These are phyloP conservation scores for Entomobrya proxima DNA, from an alignment of 2,888 invertebrate species.

Conservation along the genomic window DNA sequence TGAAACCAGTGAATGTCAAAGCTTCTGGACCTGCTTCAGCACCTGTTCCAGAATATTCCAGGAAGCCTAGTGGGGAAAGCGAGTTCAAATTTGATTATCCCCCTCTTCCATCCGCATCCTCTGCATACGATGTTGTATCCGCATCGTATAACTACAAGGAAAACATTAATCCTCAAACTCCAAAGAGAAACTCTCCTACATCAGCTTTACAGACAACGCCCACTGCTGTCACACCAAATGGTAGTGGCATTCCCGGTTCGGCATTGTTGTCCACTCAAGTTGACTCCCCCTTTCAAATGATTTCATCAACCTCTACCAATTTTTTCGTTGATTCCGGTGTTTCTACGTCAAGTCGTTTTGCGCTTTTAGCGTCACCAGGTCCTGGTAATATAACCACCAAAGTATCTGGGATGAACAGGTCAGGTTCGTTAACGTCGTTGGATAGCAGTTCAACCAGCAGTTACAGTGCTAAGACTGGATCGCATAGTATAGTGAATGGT, in stretches of 20 bases:
- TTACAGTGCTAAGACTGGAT: slow-evolving; percentile 38
- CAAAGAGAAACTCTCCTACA: slow-evolving; percentile 8
- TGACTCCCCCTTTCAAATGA: slow-evolving; percentile 59
- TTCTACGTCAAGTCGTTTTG: slow-evolving; percentile 68
- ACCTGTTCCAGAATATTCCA: slow-evolving; percentile 23
- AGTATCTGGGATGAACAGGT: slow-evolving; percentile 24
- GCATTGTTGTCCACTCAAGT: slow-evolving; percentile 51
- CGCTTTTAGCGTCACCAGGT: slow-evolving; percentile 66
- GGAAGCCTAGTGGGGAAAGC: neutral
- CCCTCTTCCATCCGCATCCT: neutral
- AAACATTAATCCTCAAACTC: slow-evolving; percentile 49
- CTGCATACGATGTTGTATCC: neutral
- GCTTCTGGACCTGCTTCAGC: slow-evolving; percentile 47
- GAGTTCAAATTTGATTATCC: slow-evolving; percentile 61
- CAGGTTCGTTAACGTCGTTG: slow-evolving; percentile 54
- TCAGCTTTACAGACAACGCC: slow-evolving; percentile 1
- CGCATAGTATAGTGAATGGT: slow-evolving; percentile 37
- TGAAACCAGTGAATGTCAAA: slow-evolving; percentile 48
- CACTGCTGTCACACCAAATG: neutral
- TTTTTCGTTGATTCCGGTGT: slow-evolving; percentile 51
- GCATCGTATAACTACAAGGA: slow-evolving; percentile 52
- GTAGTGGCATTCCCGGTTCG: neutral
- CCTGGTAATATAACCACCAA: slow-evolving; percentile 38
- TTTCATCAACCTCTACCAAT: slow-evolving; percentile 45
- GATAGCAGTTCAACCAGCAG: slow-evolving; percentile 62